These are phyloP conservation scores for Caprella mutica DNA, from an alignment of 2,888 invertebrate genomes.

Conservation along the genomic window DNA sequence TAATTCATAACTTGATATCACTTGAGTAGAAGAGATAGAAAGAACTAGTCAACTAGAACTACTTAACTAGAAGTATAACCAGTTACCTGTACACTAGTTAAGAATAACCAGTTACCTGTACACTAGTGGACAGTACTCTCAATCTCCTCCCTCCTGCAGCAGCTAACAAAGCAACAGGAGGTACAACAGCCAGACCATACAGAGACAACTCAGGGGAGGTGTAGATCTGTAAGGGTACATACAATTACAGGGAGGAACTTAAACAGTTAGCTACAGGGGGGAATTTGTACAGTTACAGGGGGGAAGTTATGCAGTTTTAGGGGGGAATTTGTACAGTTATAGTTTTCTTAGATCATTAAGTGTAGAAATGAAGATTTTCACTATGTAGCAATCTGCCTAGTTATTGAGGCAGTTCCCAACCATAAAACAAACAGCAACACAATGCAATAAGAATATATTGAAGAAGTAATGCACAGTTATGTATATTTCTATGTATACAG, in stretches of 20 bases:
- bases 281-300: not conserved
- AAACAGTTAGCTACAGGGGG: not conserved
- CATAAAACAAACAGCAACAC: too few species aligned
- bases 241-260: slow-evolving; percentile 6
- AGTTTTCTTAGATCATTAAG: not conserved
- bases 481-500: too few species aligned
- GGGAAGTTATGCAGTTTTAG: not conserved
- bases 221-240: slow-evolving; percentile 55
- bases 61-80: too few species aligned
- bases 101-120: slow-evolving; percentile 21
- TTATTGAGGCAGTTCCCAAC: too few species aligned
- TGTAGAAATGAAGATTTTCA: too few species aligned
- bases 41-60: too few species aligned
- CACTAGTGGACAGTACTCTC: slow-evolving; percentile 17
- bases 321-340: too few species aligned
- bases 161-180: slow-evolving; percentile 74
- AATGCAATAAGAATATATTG: too few species aligned
- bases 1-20: too few species aligned
- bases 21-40: too few species aligned
- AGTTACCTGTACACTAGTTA: not conserved
- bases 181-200: slow-evolving; percentile 76
- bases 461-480: too few species aligned
- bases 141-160: slow-evolving; percentile 73
- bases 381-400: too few species aligned
- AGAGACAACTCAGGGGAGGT: slow-evolving; percentile 78